Evolutionary conservation across 2,113 vertebrate genomes (phyloP).

Genomic region (Atlantisia rogersi): DNA sequence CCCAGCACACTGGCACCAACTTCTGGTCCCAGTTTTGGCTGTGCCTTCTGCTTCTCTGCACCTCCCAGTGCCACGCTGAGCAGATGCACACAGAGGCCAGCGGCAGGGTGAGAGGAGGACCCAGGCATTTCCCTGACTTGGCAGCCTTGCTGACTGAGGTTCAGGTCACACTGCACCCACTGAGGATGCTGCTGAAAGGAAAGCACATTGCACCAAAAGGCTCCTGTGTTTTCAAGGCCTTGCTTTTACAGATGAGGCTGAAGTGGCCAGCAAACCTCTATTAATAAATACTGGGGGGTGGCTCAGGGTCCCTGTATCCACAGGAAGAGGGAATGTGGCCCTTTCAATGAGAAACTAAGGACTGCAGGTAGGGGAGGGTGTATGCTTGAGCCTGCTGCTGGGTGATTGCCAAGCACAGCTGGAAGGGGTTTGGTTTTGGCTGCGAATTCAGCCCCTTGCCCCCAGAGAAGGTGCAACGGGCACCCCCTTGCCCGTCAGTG

Average conservation of each 20-base stretch:
- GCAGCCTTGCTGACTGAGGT: neutral
- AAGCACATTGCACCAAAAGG: neutral
- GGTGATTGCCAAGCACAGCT: neutral
- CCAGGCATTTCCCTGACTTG: neutral
- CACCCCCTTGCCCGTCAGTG: accelerated
- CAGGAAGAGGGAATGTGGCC: neutral
- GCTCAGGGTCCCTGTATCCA: neutral
- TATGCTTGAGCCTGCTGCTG: neutral
- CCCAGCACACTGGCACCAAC: neutral
- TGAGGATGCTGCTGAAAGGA: accelerated
- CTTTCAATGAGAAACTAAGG: neutral
- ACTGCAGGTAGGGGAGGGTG: neutral
- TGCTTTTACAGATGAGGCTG: accelerated
- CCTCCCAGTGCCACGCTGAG: accelerated
- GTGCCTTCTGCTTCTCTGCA: neutral
- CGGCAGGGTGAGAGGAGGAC: neutral
- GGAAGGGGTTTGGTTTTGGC: neutral
- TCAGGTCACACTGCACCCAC: neutral
- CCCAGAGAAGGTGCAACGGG: accelerated
- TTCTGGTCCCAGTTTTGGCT: neutral
- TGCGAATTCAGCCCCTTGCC: neutral
- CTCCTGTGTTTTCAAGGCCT: neutral
- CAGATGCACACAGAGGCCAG: accelerated
- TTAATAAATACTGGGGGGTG: neutral
- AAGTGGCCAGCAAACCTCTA: neutral